Evolutionary conservation across 1,140 invertebrate species (phyloP).

Genomic region (Ruditapes philippinarum): DNA sequence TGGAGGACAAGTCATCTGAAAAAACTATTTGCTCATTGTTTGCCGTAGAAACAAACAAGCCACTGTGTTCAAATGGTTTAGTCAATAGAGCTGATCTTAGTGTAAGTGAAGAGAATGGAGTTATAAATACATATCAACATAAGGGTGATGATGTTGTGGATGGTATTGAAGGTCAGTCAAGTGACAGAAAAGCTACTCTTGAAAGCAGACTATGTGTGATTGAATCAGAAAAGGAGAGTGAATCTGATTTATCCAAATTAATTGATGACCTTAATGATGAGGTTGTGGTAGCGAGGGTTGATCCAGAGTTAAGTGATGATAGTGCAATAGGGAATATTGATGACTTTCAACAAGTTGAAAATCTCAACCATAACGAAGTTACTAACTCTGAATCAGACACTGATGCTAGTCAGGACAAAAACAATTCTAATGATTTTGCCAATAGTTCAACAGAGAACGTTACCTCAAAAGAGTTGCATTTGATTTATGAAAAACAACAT

Average conservation of each 20-base stretch:
- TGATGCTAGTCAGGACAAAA: neutral
- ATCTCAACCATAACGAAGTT: neutral
- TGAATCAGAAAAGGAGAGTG: neutral
- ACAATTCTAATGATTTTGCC: neutral
- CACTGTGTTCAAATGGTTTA: too few relatives aligned
- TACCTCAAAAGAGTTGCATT: neutral
- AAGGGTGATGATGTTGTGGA: neutral
- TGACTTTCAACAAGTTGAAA: neutral
- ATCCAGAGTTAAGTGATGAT: slow-evolving; percentile 29
- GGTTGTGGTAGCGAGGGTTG: neutral
- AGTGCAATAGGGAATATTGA: slow-evolving; percentile 40
- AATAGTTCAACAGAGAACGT: neutral
- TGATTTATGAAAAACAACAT: slow-evolving; percentile 41
- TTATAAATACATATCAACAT: neutral
- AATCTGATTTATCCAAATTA: neutral
- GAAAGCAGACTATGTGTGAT: slow-evolving; percentile 20
- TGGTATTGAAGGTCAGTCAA: neutral
- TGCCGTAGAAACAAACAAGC: too few relatives aligned
- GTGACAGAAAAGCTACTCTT: slow-evolving; percentile 23
- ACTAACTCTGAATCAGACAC: neutral
- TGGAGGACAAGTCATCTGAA: too few relatives aligned
- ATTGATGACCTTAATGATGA: neutral
- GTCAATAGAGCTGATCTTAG: too few relatives aligned
- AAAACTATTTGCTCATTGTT: too few relatives aligned
- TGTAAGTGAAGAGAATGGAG: too few relatives aligned